These are phyloP conservation scores for Drosophila quinaria DNA, from an alignment of 2,888 invertebrate genomes.

Conservation along the genomic window DNA sequence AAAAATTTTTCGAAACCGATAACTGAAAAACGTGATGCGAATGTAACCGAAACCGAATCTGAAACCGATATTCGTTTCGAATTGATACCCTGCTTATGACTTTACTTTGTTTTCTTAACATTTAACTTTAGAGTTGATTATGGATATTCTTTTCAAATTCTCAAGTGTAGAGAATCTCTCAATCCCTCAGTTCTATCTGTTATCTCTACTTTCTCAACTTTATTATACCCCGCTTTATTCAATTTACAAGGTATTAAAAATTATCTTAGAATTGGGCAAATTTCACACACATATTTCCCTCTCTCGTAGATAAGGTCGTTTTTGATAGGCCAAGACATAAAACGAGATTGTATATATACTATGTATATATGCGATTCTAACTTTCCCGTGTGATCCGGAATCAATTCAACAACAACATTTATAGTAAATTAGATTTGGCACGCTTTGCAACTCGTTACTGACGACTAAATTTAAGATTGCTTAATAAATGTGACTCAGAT, in stretches of 20 bases:
- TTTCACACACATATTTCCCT: conserved; percentile 10
- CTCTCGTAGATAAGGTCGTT: conserved; percentile 10
- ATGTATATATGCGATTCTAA: conserved; percentile 12
- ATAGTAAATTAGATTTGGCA: conserved; percentile 41
- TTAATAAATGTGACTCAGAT: conserved; percentile 11
- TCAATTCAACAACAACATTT: conserved; percentile 32
- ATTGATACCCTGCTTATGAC: too few species aligned
- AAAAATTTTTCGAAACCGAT: too few species aligned
- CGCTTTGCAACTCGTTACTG: conserved; percentile 16
- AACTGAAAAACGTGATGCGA: too few species aligned
- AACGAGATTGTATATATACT: conserved; percentile 10
- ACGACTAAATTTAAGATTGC: conserved; percentile 4
- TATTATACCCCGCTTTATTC: background rate
- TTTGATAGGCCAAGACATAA: conserved; percentile 15
- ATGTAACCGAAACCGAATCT: too few species aligned
- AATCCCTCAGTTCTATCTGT: background rate
- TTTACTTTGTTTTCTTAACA: background rate
- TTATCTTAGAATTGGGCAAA: conserved; percentile 10
- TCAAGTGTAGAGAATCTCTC: background rate
- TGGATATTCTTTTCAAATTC: background rate
- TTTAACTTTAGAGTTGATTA: background rate
- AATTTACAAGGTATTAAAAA: conserved; percentile 3
- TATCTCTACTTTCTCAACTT: background rate
- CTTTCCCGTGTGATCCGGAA: conserved; percentile 47
- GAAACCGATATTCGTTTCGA: too few species aligned